Evolutionary conservation across 2,113 vertebrate genomes (phyloP).

Genomic region (Catharus bicknelli): DNA sequence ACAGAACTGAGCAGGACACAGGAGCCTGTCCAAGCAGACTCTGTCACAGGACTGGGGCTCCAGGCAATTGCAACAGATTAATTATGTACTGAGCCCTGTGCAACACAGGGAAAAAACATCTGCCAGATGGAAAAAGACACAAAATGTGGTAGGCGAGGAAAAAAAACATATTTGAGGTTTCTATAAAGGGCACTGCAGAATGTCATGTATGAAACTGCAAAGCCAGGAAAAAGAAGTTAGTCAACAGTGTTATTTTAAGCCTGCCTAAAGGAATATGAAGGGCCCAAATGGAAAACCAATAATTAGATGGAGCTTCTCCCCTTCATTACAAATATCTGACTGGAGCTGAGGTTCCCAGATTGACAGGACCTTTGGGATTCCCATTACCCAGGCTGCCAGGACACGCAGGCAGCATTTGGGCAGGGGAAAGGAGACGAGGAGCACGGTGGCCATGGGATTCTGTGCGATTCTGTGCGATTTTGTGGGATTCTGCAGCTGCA

Average conservation of each 20-base stretch:
- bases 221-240: neutral
- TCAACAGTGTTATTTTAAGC: slow-evolving; percentile 7
- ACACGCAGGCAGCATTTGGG: neutral
- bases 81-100: neutral
- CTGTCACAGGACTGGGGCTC: neutral
- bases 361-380: neutral
- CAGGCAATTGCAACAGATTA: slow-evolving; percentile 27
- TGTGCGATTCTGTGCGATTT: no score
- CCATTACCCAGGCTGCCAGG: accelerated
- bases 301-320: neutral
- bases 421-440: accelerated
- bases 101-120: neutral
- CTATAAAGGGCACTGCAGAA: slow-evolving; percentile 25
- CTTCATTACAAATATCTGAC: neutral
- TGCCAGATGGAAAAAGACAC: slow-evolving; percentile 32
- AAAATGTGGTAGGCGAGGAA: neutral
- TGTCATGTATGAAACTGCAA: neutral
- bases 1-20: neutral
- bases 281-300: neutral
- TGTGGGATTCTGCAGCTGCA: accelerated
- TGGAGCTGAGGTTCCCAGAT: neutral
- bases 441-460: accelerated
- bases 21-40: neutral
- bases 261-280: neutral
- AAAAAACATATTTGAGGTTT: slow-evolving; percentile 40